A percentile compares a stretch with the other conserved stretches of the same genome.
Conservation (phyloP, 2,113 vertebrate genomes). For the Chaetodon auriga region DNA sequence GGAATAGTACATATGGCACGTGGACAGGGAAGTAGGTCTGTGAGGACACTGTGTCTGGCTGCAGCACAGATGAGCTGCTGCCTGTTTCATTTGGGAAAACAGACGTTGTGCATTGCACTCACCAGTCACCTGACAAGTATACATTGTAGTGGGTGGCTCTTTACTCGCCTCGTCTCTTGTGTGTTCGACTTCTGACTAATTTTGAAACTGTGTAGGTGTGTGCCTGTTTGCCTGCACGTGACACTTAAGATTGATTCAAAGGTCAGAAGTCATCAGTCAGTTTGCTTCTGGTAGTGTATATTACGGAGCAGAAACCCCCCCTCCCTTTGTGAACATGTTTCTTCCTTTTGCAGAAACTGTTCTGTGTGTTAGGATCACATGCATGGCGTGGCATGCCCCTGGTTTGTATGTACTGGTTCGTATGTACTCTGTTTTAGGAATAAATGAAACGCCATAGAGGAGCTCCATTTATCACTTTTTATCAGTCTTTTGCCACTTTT, state of each 20-base stretch:
- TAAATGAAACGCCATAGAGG: too few species aligned
- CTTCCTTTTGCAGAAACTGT: too few species aligned
- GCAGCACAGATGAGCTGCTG: constrained; percentile 18
- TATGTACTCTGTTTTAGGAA: too few species aligned
- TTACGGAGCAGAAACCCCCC: neutral
- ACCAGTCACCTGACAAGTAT: constrained; percentile 19
- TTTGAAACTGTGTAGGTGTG: constrained; percentile 5
- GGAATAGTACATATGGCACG: constrained; percentile 77
- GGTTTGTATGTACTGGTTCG: too few species aligned
- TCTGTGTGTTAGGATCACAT: too few species aligned
- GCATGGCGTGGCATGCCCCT: too few species aligned
- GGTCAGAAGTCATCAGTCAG: constrained; percentile 35
- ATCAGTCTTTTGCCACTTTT: too few species aligned
- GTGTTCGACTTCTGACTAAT: neutral
- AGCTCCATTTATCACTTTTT: too few species aligned
- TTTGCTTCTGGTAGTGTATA: constrained; percentile 13
- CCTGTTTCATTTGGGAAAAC: constrained; percentile 35
- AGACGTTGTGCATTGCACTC: constrained; percentile 19
- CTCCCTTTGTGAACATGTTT: too few species aligned
- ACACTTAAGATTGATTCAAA: constrained; percentile 15
- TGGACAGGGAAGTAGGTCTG: constrained; percentile 62
- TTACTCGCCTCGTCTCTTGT: neutral
- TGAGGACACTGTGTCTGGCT: constrained; percentile 47
- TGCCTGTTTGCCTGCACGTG: constrained; percentile 3
- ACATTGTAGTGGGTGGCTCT: neutral